A percentile compares a stretch with the other conserved stretches of the same genome.
Evolutionary conservation across 2,797 vertebrate species (phyloP).

Genomic region (Pteropus rufus): DNA sequence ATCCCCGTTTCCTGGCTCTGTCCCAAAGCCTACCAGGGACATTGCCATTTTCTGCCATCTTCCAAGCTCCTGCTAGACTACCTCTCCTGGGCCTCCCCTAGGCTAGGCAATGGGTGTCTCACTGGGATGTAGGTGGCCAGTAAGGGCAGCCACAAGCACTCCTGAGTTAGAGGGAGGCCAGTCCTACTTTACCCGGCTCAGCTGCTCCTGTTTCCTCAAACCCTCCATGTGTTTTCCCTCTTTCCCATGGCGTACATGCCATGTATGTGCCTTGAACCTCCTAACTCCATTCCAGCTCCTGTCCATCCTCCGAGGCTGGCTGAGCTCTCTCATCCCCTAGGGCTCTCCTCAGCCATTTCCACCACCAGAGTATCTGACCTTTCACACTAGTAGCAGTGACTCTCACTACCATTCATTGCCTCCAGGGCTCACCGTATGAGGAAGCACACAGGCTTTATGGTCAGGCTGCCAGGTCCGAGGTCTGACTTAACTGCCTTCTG

Average conservation of each 20-base stretch:
- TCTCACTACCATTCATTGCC: background rate
- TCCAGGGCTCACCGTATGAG: background rate
- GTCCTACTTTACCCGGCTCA: no score
- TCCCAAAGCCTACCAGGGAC: no score
- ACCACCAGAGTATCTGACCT: background rate
- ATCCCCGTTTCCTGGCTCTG: background rate
- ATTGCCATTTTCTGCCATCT: background rate
- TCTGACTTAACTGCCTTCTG: background rate
- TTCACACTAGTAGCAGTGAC: background rate
- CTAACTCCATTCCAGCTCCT: background rate
- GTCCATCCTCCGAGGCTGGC: background rate
- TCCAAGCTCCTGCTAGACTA: background rate
- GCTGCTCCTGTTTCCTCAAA: background rate
- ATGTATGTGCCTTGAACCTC: background rate
- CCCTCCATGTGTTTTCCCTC: accelerated
- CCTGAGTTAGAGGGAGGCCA: background rate
- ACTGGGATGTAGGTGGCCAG: background rate
- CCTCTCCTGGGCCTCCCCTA: accelerated
- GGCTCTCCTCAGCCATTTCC: background rate
- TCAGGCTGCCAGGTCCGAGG: accelerated
- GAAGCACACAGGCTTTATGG: background rate
- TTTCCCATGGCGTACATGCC: background rate
- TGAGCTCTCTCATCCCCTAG: background rate
- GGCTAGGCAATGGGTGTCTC: background rate
- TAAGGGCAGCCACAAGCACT: background rate